Evolutionary conservation across 1,140 invertebrate species (phyloP), one percentile per base, ranked within the genome.

Genomic region (Drosophila ironensis): DNA sequence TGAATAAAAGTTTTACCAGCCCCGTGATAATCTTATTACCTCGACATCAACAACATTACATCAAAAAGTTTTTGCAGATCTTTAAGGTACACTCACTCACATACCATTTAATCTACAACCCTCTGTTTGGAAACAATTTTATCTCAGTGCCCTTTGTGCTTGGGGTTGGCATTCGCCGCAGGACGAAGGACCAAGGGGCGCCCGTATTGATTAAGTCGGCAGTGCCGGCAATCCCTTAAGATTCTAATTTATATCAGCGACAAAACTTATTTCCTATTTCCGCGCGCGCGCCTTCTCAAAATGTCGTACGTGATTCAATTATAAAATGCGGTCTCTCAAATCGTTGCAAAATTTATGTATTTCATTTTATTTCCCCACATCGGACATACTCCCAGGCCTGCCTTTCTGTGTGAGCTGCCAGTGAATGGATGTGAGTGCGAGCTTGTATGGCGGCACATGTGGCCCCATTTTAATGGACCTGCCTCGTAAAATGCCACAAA

Each of bases 291-390:
- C 27, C 64, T 38, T 56, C 48, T 60, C 66, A 80, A 78, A 88
- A 71, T 69, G 86, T 88, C 80, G 86, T 88, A 88, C 86, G 86
- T 88, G 86, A 88, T 88, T 88, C 86, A 88, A 88, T 88, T 88
- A 88, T 88, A 88, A 88, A 88, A 81, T 88, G 86, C 80, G 86
- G 86, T 88, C 86, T 77, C 81, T 88, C 80, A 88, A 88, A 88
- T 88, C 86, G 86, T 88, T 88, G 80, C 69, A 88, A 88, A 88
- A 88, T 88, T 88, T 88, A 88, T 88, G 86, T 88, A 78, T 88
- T 88, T 88, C 80, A 77, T 88, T 88, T 88, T 88, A 86, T 88
- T 88, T 86, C 42, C 61, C 59, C 70, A 64, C 61, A 66, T 54
- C 57, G 57, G 68, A 72, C 68, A 63, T n/a, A 30, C 22, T n/a